Base-by-base conservation (phyloP, 35 echinoderm and acorn worm species). In the Holothuria glaberrima region DNA sequence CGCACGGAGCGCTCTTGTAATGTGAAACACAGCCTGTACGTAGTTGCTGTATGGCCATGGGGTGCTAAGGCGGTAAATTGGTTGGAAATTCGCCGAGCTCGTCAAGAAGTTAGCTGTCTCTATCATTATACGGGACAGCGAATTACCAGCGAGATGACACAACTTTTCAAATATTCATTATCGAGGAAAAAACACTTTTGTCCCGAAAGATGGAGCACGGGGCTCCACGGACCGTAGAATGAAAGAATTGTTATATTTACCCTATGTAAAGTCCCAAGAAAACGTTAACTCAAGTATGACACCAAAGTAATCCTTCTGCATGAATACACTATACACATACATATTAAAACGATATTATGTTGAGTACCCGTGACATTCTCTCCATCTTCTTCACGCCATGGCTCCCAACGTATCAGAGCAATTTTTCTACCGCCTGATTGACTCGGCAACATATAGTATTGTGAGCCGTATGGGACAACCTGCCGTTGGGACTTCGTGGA, bases 1-100 rank as follows among this genome's bases (percentile, higher is more conserved):
- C 83, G 48, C 83, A 86, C 83, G 57, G 48, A 58, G 79, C 46
- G 79, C 79, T 41, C 30, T 34, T 31, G 48, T 68, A 64, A 64
- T 86, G 83, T 60, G 83, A 68, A 64, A 86, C 63, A 86, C 83
- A 86, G 83, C 32, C 83, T 41, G 58, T 21, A 38, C 33, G 48
- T 48, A 86, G 30, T 66, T 24, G 59, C 58, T 41, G 19, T 31
- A 67, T 86, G 63, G 48, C 33, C 85, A 87, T 87, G 61, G 85
- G 61, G 85, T 59, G 85, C 60, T 67, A 87, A 71, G 85, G 61
- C 85, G 85, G 66, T 87, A 87, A 87, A 87, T 87, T 87, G 85
- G 66, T 87, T 87, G 28, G 62, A 71, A 68, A 87, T 87, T 38
- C 66, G 35, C 65, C 80, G 20, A 48, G 34, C 60, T 87, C 85